Conservation (phyloP, 2,797 vertebrate species). For the Xyrichtys novacula region DNA sequence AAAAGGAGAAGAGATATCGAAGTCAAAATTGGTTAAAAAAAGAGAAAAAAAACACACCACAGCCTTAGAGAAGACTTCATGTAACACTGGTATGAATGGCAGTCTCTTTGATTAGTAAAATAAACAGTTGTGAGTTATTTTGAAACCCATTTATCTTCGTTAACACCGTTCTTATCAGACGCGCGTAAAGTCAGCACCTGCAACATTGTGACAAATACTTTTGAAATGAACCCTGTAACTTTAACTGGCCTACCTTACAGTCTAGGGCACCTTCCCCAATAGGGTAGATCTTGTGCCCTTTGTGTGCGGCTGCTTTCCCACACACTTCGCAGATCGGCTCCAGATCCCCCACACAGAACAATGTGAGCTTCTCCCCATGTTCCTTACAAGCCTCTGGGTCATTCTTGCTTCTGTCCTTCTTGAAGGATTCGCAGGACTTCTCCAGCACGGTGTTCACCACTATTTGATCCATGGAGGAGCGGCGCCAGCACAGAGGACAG, state of each 20-base stretch:
- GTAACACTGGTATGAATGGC: background rate
- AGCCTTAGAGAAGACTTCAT: background rate
- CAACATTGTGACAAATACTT: background rate
- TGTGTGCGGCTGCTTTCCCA: conserved; percentile 75
- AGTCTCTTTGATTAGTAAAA: background rate
- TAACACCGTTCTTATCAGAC: background rate
- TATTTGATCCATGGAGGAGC: conserved; percentile 80
- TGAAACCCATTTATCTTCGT: background rate
- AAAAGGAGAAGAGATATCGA: conserved; percentile 6
- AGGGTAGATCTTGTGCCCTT: conserved; percentile 83
- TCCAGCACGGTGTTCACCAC: conserved; percentile 74
- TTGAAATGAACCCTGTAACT: conserved; percentile 10
- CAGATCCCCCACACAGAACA: conserved; percentile 87
- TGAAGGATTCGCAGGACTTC: conserved; percentile 79
- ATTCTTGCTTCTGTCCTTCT: conserved; percentile 66
- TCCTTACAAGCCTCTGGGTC: conserved; percentile 80
- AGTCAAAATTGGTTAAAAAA: background rate
- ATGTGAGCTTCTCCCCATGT: conserved; percentile 80
- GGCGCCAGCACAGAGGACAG: conserved; percentile 89
- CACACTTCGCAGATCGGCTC: conserved; percentile 83
- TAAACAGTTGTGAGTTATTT: background rate
- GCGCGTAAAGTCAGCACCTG: background rate
- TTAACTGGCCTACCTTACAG: conserved; percentile 83
- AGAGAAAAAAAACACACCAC: conserved; percentile 9
- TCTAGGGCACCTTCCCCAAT: conserved; percentile 82